Conservation (phyloP, 2,797 vertebrate species). For the Hypotaenidia philippensis region DNA sequence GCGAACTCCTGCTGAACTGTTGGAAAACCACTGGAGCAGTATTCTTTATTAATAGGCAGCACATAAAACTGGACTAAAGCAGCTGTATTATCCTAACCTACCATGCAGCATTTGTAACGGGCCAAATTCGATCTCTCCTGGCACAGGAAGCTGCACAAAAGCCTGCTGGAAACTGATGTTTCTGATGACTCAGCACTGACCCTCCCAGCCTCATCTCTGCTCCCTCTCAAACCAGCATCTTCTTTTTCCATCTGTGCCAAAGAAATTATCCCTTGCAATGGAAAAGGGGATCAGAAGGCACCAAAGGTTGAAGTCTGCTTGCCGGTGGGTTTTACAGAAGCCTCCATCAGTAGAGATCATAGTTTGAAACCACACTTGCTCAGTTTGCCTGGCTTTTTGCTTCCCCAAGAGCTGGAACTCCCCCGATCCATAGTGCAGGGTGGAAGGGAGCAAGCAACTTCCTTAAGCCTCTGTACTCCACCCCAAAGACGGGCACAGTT, state of each 20-base stretch:
- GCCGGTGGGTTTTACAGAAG: neutral
- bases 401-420: neutral
- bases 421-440: neutral
- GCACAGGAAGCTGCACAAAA: neutral
- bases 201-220: neutral
- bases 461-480: neutral
- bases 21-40: neutral
- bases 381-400: accelerated
- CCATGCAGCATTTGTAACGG: neutral
- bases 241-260: neutral
- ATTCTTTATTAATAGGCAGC: constrained; percentile 47
- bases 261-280: neutral
- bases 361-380: neutral
- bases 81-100: neutral
- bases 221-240: neutral
- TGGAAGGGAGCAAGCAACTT: neutral
- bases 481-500: neutral
- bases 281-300: neutral
- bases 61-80: neutral
- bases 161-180: neutral
- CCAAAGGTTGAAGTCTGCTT: accelerated
- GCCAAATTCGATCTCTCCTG: neutral
- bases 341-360: accelerated
- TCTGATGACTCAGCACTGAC: neutral
- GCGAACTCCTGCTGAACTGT: constrained; percentile 46